Evolutionary conservation across 2,888 invertebrate genomes (phyloP).

Genomic region (Cephus nigrinus): DNA sequence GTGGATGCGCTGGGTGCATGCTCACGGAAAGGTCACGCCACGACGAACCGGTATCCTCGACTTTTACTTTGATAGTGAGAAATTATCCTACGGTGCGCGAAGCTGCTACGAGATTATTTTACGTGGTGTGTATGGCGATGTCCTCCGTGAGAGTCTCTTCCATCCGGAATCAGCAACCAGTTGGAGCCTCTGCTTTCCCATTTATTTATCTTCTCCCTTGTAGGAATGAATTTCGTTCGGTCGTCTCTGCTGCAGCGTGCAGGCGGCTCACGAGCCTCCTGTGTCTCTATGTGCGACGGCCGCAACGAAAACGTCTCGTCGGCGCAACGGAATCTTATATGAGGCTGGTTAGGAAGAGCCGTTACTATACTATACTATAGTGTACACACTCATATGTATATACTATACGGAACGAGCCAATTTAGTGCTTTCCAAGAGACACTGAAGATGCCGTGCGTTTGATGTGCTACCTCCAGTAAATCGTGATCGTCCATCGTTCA

Average conservation of each 20-base stretch:
- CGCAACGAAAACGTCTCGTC: no score
- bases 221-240: no score
- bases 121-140: neutral
- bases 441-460: slow-evolving; percentile 11
- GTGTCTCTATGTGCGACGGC: no score
- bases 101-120: slow-evolving; percentile 14
- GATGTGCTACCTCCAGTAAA: slow-evolving; percentile 20
- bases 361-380: neutral
- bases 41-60: no score
- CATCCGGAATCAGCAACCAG: no score
- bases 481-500: no score
- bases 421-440: no score
- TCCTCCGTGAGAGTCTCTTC: no score
- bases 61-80: neutral
- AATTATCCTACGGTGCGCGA: slow-evolving; percentile 15
- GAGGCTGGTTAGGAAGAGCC: neutral
- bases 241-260: no score
- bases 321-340: neutral
- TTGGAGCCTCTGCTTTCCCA: no score
- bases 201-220: no score
- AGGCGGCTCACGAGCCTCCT: no score
- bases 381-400: neutral
- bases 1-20: slow-evolving; percentile 22
- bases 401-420: neutral
- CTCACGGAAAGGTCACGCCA: slow-evolving; percentile 33